Evolutionary conservation across 2,888 invertebrate genomes (phyloP), one percentile per base, ranked within the genome.

Genomic region (Adelognathus sp.): DNA sequence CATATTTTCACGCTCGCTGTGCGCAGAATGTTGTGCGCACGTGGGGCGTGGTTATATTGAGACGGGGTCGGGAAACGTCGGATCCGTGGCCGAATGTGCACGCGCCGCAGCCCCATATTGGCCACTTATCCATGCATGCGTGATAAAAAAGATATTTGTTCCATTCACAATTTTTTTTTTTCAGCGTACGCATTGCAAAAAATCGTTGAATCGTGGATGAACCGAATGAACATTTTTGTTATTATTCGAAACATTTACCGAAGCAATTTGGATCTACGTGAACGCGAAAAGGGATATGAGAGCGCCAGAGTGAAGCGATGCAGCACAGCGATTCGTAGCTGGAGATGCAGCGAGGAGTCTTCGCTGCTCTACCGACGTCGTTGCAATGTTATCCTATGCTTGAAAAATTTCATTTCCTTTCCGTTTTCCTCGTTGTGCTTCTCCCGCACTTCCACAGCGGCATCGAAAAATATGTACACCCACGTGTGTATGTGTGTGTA

Each of bases 401-500:
- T 18, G 64, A 64, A 56, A 73, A 73, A 64, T 64, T 64, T 64
- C 44, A 73, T 46, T 56, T 56, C n/a, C 44, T 39, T 44, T 36
- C 16, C 36, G 31, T 31, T 41, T 56, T 39, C 27, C 39, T 56
- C 56, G 64, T 44, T 64, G 27, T 46, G 33, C 16, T 36, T 72
- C 41, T 54, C 31, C 21, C 31, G 21, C 29, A n/a, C 36, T 72
- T 63, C 7, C 11, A 18, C 61, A 24, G 24, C 18, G n/a, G 29
- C 4, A 33, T 24, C 16, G 24, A 24, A 50, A 50, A 39, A 39
- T n/a, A 21, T 24, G 24, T 21, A 16, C 18, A n/a, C n/a, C 6
- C 36, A 21, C 21, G 29, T 54, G 16, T 29, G 1, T 24, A 36
- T 52, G 18, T 16, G 21, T 29, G 11, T 44, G 16, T 21, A n/a